Percentiles rank a stretch among this genome's conserved stretches.
phyloP scores from a whole-genome alignment of 2,888 invertebrate genomes.

The Campaea margaritaria region DNA sequence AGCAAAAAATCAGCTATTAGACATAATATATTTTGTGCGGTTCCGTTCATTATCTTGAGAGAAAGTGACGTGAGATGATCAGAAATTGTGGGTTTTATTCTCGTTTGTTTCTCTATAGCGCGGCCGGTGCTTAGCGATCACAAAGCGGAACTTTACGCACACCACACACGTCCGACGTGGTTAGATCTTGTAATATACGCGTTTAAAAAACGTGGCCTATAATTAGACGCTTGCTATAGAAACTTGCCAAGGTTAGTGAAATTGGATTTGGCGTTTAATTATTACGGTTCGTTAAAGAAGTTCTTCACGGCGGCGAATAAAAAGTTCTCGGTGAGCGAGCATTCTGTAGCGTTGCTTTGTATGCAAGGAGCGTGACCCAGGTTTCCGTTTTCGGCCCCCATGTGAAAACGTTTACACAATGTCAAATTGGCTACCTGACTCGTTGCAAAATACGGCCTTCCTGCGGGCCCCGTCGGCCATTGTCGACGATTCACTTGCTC shows the following conservation, averaged over 20 bases:
- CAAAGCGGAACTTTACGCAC: slow-evolving; percentile 28
- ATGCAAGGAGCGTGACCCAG: slow-evolving; percentile 72
- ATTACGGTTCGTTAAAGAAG: slow-evolving; percentile 27
- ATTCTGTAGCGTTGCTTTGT: slow-evolving; percentile 55
- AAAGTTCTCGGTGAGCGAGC: slow-evolving; percentile 38
- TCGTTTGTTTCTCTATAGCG: slow-evolving; percentile 26
- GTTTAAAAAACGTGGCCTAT: slow-evolving; percentile 1
- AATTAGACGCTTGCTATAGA: slow-evolving; percentile 16
- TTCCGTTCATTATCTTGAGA: slow-evolving; percentile 42
- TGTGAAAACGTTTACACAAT: slow-evolving; percentile 80
- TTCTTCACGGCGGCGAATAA: slow-evolving; percentile 7
- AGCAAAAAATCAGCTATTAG: slow-evolving; percentile 33
- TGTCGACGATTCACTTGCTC: slow-evolving; percentile 49
- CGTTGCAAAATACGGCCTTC: slow-evolving; percentile 70
- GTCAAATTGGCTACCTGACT: slow-evolving; percentile 71
- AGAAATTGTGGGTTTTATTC: slow-evolving; percentile 35
- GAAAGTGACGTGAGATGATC: slow-evolving; percentile 42
- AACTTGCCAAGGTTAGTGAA: slow-evolving; percentile 20
- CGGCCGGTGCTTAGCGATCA: slow-evolving; percentile 23
- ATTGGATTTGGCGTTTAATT: slow-evolving; percentile 15
- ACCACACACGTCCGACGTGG: slow-evolving; percentile 10
- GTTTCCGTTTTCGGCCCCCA: slow-evolving; percentile 76
- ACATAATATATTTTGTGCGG: slow-evolving; percentile 32
- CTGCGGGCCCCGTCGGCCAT: slow-evolving; percentile 52
- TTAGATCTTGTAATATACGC: slow-evolving; percentile 5